A percentile compares a stretch with the other conserved stretches of the same genome.
Evolutionary conservation across 2,113 vertebrate genomes (phyloP).

Genomic region (Anarrhichthys ocellatus): DNA sequence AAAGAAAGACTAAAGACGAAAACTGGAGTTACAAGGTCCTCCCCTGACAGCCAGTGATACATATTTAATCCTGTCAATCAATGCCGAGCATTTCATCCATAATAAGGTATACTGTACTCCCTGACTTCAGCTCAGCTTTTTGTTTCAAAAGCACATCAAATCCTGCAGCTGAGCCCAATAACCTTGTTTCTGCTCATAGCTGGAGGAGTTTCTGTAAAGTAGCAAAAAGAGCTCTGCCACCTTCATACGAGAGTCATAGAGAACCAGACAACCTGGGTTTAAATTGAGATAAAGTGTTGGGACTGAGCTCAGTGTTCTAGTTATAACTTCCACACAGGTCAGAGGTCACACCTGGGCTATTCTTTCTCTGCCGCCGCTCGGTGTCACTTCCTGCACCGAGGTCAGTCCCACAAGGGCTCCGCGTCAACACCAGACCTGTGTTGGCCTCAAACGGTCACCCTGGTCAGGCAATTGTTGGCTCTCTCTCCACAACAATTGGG

Average conservation of each 20-base stretch:
- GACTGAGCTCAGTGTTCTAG: slow-evolving; percentile 63
- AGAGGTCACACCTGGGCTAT: slow-evolving; percentile 76
- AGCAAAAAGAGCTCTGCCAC: slow-evolving; percentile 50
- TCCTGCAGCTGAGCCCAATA: slow-evolving; percentile 12
- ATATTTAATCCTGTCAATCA: slow-evolving; percentile 23
- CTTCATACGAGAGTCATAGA: slow-evolving; percentile 48
- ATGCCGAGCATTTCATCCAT: slow-evolving; percentile 1
- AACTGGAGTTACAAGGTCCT: not conserved
- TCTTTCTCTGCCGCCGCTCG: slow-evolving; percentile 72
- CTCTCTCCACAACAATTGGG: slow-evolving; percentile 16
- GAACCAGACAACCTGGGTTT: slow-evolving; percentile 60
- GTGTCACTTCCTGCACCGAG: slow-evolving; percentile 70
- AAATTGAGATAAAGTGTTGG: slow-evolving; percentile 84
- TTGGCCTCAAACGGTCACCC: slow-evolving; percentile 55
- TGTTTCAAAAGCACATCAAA: slow-evolving; percentile 5
- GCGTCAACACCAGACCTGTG: slow-evolving; percentile 52
- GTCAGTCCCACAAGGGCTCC: slow-evolving; percentile 68
- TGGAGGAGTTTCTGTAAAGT: slow-evolving; percentile 53
- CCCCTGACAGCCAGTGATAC: slow-evolving; percentile 9
- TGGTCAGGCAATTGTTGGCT: slow-evolving; percentile 39
- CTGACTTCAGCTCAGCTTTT: not conserved
- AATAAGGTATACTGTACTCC: not conserved
- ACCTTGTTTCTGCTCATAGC: slow-evolving; percentile 62
- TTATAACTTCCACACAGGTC: slow-evolving; percentile 70
- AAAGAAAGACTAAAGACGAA: not conserved